Conservation (phyloP, 2,113 vertebrate species). For the Saccopteryx leptura region DNA sequence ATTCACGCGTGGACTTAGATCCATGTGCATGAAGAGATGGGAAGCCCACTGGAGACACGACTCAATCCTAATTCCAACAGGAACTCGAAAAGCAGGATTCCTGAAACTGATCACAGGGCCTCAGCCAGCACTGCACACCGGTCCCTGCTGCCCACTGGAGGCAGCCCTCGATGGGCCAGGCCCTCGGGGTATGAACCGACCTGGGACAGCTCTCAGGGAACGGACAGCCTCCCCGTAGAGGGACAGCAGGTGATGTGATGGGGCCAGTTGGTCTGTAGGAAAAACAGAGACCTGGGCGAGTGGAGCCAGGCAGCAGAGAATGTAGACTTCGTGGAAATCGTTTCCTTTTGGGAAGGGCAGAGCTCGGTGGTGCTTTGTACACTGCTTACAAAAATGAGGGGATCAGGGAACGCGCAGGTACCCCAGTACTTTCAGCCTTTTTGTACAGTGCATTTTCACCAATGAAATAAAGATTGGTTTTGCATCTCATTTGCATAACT, state of each 20-base stretch:
- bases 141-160: too few species aligned
- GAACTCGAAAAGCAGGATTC: background rate
- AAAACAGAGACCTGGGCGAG: too few species aligned
- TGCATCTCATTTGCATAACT: too few species aligned
- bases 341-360: background rate
- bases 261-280: accelerated
- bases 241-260: background rate
- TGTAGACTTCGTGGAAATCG: accelerated
- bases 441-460: too few species aligned
- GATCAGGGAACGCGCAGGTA: too few species aligned
- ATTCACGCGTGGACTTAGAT: accelerated
- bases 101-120: too few species aligned
- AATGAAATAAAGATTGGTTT: too few species aligned
- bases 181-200: accelerated
- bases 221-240: accelerated
- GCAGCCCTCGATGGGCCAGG: accelerated
- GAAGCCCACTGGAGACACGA: background rate
- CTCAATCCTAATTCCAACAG: background rate
- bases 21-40: accelerated
- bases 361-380: accelerated
- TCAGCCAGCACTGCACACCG: too few species aligned
- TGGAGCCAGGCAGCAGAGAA: accelerated
- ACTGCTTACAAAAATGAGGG: too few species aligned
- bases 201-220: background rate
- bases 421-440: too few species aligned